Evolutionary conservation across 1,140 invertebrate genomes (phyloP).

Genomic region (Panagrolaimus sp.): DNA sequence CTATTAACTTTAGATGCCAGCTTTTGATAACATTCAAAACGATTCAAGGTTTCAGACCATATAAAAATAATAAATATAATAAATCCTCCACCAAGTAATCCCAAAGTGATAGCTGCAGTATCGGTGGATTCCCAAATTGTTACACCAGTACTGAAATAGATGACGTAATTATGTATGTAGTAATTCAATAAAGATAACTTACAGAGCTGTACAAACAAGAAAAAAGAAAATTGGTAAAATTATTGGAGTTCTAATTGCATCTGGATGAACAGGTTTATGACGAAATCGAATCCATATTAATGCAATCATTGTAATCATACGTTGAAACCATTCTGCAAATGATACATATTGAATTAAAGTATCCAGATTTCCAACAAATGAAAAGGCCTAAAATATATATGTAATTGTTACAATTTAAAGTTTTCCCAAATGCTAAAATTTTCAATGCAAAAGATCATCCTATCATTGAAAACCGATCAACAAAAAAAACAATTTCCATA

Average conservation of each 20-base stretch:
- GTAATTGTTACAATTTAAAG: too few relatives aligned
- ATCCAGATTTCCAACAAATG: constrained; percentile 34
- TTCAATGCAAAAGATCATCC: too few relatives aligned
- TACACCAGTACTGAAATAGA: constrained; percentile 26
- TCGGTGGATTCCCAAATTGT: constrained; percentile 31
- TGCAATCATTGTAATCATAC: constrained; percentile 37
- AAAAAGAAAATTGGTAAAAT: constrained; percentile 43
- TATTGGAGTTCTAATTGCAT: constrained; percentile 35
- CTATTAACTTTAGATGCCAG: not conserved
- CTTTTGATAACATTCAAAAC: constrained; percentile 1
- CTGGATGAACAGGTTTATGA: constrained; percentile 41
- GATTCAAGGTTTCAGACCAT: not conserved
- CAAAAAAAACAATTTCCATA: too few relatives aligned
- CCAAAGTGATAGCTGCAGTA: constrained; percentile 14
- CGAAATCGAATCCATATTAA: constrained; percentile 40
- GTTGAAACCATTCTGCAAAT: constrained; percentile 38
- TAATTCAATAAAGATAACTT: too few relatives aligned
- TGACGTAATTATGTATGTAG: too few relatives aligned
- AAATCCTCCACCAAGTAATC: not conserved
- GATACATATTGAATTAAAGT: constrained; percentile 32
- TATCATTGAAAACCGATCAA: too few relatives aligned
- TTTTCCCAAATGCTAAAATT: too few relatives aligned
- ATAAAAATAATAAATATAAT: not conserved
- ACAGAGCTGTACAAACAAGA: constrained; percentile 26
- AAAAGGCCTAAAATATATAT: too few relatives aligned